A percentile compares a stretch with the other conserved stretches of the same genome.
phyloP scores from a whole-genome alignment of 1,140 invertebrate genomes.

The Drosophila novamexicana region DNA sequence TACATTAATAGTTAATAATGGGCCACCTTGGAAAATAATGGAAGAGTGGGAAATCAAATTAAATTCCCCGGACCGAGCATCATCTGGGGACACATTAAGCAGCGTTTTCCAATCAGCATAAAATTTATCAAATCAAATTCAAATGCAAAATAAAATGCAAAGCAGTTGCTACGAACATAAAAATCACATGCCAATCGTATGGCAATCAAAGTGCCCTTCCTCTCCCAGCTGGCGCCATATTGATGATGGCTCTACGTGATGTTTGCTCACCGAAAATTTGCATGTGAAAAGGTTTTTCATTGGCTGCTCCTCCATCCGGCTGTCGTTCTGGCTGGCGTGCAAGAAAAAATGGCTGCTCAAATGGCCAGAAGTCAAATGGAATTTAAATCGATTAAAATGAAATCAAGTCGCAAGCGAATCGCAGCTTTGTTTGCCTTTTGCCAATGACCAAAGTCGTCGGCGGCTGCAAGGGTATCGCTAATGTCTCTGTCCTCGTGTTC shows the following conservation, averaged over 20 bases:
- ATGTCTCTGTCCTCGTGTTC: conserved; percentile 27
- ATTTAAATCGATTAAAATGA: conserved; percentile 79
- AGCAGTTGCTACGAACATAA: conserved; percentile 56
- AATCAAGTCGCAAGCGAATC: conserved; percentile 75
- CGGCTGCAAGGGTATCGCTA: conserved; percentile 31
- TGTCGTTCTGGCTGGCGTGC: conserved; percentile 38
- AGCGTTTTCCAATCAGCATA: conserved; percentile 81
- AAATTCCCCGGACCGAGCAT: conserved; percentile 40
- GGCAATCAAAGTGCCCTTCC: conserved; percentile 59
- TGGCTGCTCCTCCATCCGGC: conserved; percentile 49
- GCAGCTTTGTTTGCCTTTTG: conserved; percentile 71
- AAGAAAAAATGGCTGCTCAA: conserved; percentile 20
- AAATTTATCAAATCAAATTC: conserved; percentile 83
- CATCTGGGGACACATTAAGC: conserved; percentile 73
- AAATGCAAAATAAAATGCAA: conserved; percentile 71
- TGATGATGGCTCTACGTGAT: conserved; percentile 64
- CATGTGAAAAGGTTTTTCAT: conserved; percentile 71
- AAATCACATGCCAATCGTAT: conserved; percentile 67
- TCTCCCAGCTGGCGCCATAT: conserved; percentile 43
- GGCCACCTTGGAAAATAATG: conserved; percentile 75
- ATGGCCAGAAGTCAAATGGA: conserved; percentile 42
- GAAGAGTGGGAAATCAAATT: conserved; percentile 33
- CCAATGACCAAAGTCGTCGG: conserved; percentile 28
- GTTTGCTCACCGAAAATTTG: conserved; percentile 69
- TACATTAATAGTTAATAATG: conserved; percentile 77